Base-by-base conservation (phyloP, 2,113 vertebrate genomes). In the Helogale parvula region DNA sequence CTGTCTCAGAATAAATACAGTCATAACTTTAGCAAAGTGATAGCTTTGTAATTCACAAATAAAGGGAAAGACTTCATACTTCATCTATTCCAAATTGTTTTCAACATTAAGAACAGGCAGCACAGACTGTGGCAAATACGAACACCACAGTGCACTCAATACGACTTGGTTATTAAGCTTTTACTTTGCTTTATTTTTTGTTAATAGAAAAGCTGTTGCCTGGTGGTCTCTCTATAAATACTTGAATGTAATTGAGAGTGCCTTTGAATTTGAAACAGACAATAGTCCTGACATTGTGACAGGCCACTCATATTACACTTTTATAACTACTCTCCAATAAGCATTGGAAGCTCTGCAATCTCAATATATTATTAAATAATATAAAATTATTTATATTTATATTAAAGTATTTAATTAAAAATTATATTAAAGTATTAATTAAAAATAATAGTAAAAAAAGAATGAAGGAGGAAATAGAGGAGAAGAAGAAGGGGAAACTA, bases 291-390 rank as follows among this genome's bases (percentile, higher is more conserved):
- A 66, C 63, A 69, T 35, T 71, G 94, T 57, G 38, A 89, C 71
- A 82, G 80, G 52, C 86, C 82, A 41, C 41, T 76, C 47, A 31
- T 87, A 83, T 80, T 80, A 89, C 63, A 68, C 74, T 93, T 90
- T 97, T 93, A n/a, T 93, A 96, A 82, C 33, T 79, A 45, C 60
- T 86, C 52, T 87, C 63, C n/a, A 35, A 63, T n/a, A 68, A 91
- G 72, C 60, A 41, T 90, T 80, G 33, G 68, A 97, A 94, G 76
- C 50, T 71, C 65, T 87, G 50, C 35, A 94, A 54, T 76, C 80
- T 96, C 74, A 81, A 54, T 29, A 25, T 83, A 60, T 86, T 47
- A 93, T 86, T 83, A 96, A 95, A 38, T 81, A 86, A 41, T 41
- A 41, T 41, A 41, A 41, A 41, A 41, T 41, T 41, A 41, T 41